These are phyloP conservation scores for Clupea harengus DNA, from an alignment of 2,113 vertebrate species.

Conservation along the genomic window DNA sequence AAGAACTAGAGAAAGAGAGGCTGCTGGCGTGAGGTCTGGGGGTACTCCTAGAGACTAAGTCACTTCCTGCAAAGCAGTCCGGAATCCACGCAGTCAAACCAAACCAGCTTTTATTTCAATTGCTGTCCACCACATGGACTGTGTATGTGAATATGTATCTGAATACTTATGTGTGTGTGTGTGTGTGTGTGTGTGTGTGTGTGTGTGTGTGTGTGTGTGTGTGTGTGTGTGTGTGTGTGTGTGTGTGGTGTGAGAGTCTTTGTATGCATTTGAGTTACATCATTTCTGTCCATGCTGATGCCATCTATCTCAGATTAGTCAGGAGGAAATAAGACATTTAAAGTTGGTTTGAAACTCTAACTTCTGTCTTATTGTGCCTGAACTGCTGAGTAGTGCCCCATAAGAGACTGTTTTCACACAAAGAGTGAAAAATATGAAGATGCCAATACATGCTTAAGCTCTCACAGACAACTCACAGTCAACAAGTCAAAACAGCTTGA, in stretches of 20 bases:
- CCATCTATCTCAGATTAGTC: not conserved
- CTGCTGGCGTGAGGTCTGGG: not conserved
- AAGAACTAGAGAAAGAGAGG: constrained; percentile 25
- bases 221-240: not conserved
- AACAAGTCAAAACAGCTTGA: not conserved
- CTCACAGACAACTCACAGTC: not conserved
- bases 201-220: constrained; percentile 5
- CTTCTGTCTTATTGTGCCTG: not conserved
- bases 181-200: constrained; percentile 10
- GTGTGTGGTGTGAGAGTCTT: not conserved
- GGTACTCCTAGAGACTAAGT: constrained; percentile 1
- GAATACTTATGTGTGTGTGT: not conserved
- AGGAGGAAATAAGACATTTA: not conserved
- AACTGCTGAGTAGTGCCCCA: not conserved
- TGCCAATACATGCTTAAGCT: not conserved
- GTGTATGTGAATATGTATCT: not conserved
- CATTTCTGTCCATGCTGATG: too few relatives aligned
- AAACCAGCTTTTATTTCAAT: constrained; percentile 4
- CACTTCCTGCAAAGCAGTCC: not conserved
- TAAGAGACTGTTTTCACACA: not conserved
- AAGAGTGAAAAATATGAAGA: too few relatives aligned
- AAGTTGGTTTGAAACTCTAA: not conserved
- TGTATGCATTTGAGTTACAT: constrained; percentile 9
- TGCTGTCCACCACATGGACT: not conserved
- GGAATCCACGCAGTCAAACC: not conserved